Conservation (phyloP, 2,113 vertebrate genomes). For the Callionymus lyra region DNA sequence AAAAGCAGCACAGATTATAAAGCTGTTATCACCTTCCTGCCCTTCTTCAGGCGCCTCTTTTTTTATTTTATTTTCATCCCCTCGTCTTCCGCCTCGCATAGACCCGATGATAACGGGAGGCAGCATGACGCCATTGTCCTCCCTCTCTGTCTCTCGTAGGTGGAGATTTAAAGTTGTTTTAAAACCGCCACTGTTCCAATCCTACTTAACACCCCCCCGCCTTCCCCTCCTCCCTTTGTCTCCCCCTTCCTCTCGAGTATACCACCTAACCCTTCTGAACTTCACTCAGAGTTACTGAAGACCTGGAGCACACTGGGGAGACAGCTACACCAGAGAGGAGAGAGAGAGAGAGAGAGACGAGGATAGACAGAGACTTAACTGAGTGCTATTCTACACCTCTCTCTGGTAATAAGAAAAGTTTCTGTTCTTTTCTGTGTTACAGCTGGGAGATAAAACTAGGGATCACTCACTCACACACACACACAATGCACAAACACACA, state of each 20-base stretch:
- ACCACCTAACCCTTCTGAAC: conserved; percentile 65
- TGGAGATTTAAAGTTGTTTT: conserved; percentile 70
- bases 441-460: conserved; percentile 60
- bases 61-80: conserved; percentile 51
- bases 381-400: conserved; percentile 58
- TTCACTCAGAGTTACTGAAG: conserved; percentile 64
- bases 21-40: conserved; percentile 61
- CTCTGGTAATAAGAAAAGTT: conserved; percentile 71
- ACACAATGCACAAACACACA: conserved; percentile 1
- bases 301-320: conserved; percentile 57
- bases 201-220: conserved; percentile 60
- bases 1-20: conserved; percentile 53
- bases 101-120: conserved; percentile 58
- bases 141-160: conserved; percentile 49
- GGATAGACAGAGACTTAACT: conserved; percentile 64
- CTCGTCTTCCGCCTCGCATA: conserved; percentile 39
- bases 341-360: conserved; percentile 44
- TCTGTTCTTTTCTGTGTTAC: conserved; percentile 58
- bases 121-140: conserved; percentile 58
- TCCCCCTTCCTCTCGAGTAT: conserved; percentile 52
- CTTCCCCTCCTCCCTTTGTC: conserved; percentile 26
- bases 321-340: conserved; percentile 50
- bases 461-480: conserved; percentile 43
- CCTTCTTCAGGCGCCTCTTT: conserved; percentile 53
- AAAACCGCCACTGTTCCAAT: conserved; percentile 65